Evolutionary conservation across 1,140 invertebrate species (phyloP).

Genomic region (Bombus ignitus): DNA sequence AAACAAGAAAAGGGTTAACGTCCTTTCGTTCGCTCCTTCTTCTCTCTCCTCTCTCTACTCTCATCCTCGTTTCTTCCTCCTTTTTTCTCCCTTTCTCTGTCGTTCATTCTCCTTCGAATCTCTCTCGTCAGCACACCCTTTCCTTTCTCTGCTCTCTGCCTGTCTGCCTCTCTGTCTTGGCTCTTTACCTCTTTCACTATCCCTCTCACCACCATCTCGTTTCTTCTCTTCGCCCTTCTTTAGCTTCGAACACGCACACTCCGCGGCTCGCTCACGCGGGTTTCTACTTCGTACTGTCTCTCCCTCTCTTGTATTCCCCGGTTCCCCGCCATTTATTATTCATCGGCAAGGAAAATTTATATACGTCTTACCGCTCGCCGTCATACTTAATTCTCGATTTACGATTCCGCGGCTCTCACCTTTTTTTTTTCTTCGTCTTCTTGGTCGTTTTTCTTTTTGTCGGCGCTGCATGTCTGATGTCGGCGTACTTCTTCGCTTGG

Average conservation of each 20-base stretch:
- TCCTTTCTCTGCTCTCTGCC: conserved; percentile 15
- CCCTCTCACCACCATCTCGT: conserved; percentile 25
- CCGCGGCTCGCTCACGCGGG: conserved; percentile 7
- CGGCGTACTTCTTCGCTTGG: neutral
- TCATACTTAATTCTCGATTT: conserved; percentile 66
- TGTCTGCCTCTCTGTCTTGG: neutral
- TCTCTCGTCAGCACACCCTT: conserved; percentile 35
- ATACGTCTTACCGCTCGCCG: conserved; percentile 61
- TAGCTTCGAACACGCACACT: neutral
- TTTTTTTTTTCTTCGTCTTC: neutral
- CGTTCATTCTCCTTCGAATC: conserved; percentile 37
- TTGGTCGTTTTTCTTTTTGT: neutral
- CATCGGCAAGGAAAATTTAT: conserved; percentile 73
- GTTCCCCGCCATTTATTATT: conserved; percentile 73
- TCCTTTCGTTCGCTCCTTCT: conserved; percentile 73
- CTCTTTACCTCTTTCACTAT: conserved; percentile 7
- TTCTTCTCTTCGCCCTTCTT: conserved; percentile 45
- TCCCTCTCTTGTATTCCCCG: neutral
- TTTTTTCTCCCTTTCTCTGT: conserved; percentile 20
- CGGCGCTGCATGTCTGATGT: conserved; percentile 51
- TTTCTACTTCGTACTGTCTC: conserved; percentile 31
- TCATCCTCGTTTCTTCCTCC: conserved; percentile 18
- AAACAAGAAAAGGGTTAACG: conserved; percentile 76
- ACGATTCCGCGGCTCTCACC: conserved; percentile 58
- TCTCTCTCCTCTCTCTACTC: conserved; percentile 45